Conservation (phyloP, 2,797 vertebrate species). For the Cyprinodon diabolis region DNA sequence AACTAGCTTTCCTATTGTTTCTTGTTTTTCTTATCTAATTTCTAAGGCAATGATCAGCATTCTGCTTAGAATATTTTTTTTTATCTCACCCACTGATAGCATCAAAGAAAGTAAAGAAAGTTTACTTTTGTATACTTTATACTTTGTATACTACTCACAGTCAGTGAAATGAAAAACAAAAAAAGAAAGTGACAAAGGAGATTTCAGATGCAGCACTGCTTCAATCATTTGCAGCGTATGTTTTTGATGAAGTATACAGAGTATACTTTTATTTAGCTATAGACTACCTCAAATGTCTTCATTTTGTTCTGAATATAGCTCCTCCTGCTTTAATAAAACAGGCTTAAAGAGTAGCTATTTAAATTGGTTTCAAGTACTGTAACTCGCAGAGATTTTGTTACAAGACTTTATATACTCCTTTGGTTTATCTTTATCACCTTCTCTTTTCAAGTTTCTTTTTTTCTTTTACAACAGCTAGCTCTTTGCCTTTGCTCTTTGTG, state of each 20-base stretch:
- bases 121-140: conserved; percentile 74
- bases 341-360: conserved; percentile 35
- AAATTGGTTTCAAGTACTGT: conserved; percentile 59
- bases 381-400: conserved; percentile 52
- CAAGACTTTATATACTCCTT: conserved; percentile 54
- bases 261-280: conserved; percentile 51
- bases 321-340: conserved; percentile 49
- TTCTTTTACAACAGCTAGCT: conserved; percentile 40
- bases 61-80: conserved; percentile 71
- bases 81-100: conserved; percentile 60
- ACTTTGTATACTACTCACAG: too few relatives aligned
- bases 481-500: conserved; percentile 40
- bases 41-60: conserved; percentile 50
- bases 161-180: conserved; percentile 42
- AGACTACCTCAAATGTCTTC: conserved; percentile 57
- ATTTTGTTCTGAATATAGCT: conserved; percentile 51
- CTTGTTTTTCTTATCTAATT: conserved; percentile 42
- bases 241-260: conserved; percentile 51
- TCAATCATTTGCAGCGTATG: conserved; percentile 38
- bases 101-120: conserved; percentile 70
- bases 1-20: conserved; percentile 36
- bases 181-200: conserved; percentile 21
- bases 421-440: conserved; percentile 60
- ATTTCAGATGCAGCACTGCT: conserved; percentile 30
- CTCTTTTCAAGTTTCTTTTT: conserved; percentile 23